Evolutionary conservation across 2,113 vertebrate species (phyloP), one percentile per base, ranked within the genome.

Genomic region (Carassius auratus): DNA sequence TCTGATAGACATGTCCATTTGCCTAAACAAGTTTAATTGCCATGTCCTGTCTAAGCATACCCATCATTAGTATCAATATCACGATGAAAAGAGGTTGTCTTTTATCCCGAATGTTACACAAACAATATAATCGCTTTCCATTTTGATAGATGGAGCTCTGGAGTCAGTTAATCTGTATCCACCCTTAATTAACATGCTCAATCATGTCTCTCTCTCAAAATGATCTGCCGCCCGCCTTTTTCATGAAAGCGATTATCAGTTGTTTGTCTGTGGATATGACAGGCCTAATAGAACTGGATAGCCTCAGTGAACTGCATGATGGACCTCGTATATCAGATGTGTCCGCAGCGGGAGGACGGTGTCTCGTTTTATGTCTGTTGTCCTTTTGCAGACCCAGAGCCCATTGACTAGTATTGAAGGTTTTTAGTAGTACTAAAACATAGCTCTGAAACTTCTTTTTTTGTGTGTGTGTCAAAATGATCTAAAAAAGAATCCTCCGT

Each of bases 151-250:
- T 68, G 68, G 81, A 23, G 78, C 86, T 77, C 38, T 21, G 84
- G 83, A 90, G 90, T 85, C 87, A 61, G 30, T 50, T 74, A 79
- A 89, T 88, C n/a, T 83, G 86, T 87, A 90, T 83, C 55, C 81
- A 78, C 45, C 75, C 88, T 86, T 93, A 93, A 93, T 93, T 90
- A 91, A 86, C 85, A 88, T 79, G 79, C 83, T 91, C 90, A 87
- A 92, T 92, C 91, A 93, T 90, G 86, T 88, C 81, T 90, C 73
- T 84, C 83, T 82, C 26, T 75, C 45, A 26, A 50, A 81, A 81
- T 81, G 80, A 85, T 85, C 76, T 69, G 57, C 77, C 26, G 7
- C 57, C 19, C 69, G 73, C 83, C 62, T 81, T 66, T 76, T 84
- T 81, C 80, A 84, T 81, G 50, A 85, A 69, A 85, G 84, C 50